phyloP scores from a whole-genome alignment of 2,797 vertebrate genomes.

The Crenuchus spilurus region DNA sequence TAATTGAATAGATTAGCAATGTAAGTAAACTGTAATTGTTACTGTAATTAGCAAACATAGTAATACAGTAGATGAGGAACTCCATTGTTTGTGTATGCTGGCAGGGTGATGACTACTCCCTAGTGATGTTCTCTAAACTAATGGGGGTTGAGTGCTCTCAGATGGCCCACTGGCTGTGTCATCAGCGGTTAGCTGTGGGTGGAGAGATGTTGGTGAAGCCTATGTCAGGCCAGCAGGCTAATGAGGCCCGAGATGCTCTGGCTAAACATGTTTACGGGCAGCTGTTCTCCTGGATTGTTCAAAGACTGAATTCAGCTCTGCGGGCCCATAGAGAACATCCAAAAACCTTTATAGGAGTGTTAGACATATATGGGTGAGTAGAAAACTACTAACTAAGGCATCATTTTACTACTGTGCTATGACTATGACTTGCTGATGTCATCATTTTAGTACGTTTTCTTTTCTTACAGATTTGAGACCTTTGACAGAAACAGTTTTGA shows the following conservation, averaged over 20 bases:
- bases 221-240: slow-evolving; percentile 73
- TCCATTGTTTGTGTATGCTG: slow-evolving; percentile 1
- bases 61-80: background rate
- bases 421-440: background rate
- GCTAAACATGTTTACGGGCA: slow-evolving; percentile 81
- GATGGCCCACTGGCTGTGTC: slow-evolving; percentile 81
- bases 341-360: slow-evolving; percentile 76
- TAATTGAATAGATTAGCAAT: too few relatives aligned
- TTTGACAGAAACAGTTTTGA: slow-evolving; percentile 85
- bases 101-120: slow-evolving; percentile 71
- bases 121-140: slow-evolving; percentile 75
- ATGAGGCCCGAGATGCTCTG: slow-evolving; percentile 74
- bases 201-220: slow-evolving; percentile 79
- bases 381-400: background rate
- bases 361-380: slow-evolving; percentile 81
- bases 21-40: too few relatives aligned
- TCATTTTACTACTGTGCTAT: background rate
- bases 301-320: slow-evolving; percentile 77
- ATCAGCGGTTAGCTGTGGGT: slow-evolving; percentile 75
- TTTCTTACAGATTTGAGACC: slow-evolving; percentile 79
- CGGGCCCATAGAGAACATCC: slow-evolving; percentile 57
- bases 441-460: background rate
- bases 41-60: background rate
- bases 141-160: slow-evolving; percentile 76
- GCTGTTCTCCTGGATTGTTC: slow-evolving; percentile 79